Evolutionary conservation across 2,888 invertebrate genomes (phyloP).

Genomic region (Alcis repandata): DNA sequence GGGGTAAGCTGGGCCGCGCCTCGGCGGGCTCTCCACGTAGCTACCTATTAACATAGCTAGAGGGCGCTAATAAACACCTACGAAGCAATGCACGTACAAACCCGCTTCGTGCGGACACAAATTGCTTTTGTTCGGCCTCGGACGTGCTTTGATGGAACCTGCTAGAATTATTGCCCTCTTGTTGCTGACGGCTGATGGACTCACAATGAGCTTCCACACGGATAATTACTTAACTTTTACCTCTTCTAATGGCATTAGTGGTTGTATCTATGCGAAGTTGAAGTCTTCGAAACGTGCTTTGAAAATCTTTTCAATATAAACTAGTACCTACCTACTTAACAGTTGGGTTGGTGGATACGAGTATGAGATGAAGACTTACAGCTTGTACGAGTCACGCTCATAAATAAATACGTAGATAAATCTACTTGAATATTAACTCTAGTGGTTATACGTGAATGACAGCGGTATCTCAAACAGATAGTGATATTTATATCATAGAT

Average conservation of each 20-base stretch:
- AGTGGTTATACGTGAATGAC: slow-evolving; percentile 20
- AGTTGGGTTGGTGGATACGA: slow-evolving; percentile 13
- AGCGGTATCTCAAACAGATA: slow-evolving; percentile 37
- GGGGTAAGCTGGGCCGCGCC: slow-evolving; percentile 53
- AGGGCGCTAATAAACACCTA: slow-evolving; percentile 81
- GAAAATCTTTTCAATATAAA: slow-evolving; percentile 38
- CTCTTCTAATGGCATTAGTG: slow-evolving; percentile 59
- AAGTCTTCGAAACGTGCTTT: slow-evolving; percentile 44
- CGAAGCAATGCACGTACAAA: slow-evolving; percentile 80
- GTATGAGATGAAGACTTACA: background rate
- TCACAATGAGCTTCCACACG: slow-evolving; percentile 65
- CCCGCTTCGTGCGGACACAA: slow-evolving; percentile 82
- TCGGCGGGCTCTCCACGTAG: slow-evolving; percentile 49
- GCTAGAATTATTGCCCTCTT: slow-evolving; percentile 63
- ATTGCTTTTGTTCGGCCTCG: slow-evolving; percentile 82
- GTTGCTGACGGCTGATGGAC: slow-evolving; percentile 71
- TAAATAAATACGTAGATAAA: slow-evolving; percentile 16
- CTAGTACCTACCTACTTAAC: slow-evolving; percentile 20
- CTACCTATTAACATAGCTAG: slow-evolving; percentile 65
- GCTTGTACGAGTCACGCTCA: slow-evolving; percentile 10
- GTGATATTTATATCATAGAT: slow-evolving; percentile 46
- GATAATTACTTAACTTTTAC: slow-evolving; percentile 72
- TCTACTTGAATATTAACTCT: slow-evolving; percentile 24
- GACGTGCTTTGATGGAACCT: slow-evolving; percentile 73
- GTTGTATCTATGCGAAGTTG: slow-evolving; percentile 54